Evolutionary conservation across 2,113 vertebrate species (phyloP), one percentile per base, ranked within the genome.

Genomic region (Menidia beryllina): DNA sequence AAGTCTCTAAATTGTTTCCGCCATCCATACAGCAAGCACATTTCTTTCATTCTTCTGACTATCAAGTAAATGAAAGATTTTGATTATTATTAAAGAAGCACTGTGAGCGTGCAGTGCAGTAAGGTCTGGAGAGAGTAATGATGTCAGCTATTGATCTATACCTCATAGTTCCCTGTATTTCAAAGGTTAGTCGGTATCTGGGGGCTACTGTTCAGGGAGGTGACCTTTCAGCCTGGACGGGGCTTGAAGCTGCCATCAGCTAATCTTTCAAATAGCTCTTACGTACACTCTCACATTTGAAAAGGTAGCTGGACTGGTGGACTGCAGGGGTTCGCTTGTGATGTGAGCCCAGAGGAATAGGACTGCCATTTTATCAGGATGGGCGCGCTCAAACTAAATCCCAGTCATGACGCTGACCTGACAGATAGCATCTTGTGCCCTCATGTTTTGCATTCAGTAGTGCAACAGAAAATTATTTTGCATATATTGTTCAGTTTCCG

Each of bases 221-320:
- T 93, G 89, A 92, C 89, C 90, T 94, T 93, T 91, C 25, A 54
- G 75, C 68, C 60, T 54, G 52, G 79, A 61, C 64, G 7, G n/a
- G 79, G 81, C 81, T 83, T 67, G 85, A 84, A 87, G n/a, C 14
- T 63, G 58, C 68, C 61, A 85, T 50, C 73, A 72, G 84, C 69
- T 90, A 89, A 84, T 89, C 89, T 91, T 90, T 89, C 84, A 91
- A 82, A 92, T 83, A 87, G 69, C 79, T 75, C 77, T 72, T 87
- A 81, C 77, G 87, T 85, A 80, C 72, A 63, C 75, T 50, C 72
- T 92, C 88, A 87, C 83, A 90, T 90, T 92, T 90, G 58, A 88
- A 92, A 93, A 90, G 86, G 84, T 81, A 60, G 61, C 75, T 65
- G 61, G 84, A 69, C 72, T 69, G 27, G 27, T 13, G 69, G 67